Evolutionary conservation across 2,113 vertebrate species (phyloP), one percentile per base, ranked within the genome.

Genomic region (Recurvirostra avosetta): DNA sequence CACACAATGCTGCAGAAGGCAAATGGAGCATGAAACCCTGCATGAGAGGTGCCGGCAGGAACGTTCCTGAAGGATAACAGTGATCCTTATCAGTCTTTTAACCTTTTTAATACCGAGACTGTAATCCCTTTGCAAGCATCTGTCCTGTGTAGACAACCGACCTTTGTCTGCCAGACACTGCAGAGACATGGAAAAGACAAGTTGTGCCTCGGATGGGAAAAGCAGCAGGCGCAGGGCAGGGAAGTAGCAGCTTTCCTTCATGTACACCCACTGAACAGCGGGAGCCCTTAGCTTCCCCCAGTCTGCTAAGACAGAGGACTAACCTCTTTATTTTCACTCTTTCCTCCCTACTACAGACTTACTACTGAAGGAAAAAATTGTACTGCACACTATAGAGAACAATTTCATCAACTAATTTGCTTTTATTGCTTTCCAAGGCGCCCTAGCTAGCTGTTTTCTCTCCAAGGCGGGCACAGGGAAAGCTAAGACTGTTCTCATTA

Each of bases 401-500:
- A 71, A 82, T 94, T 95, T 82, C 55, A 62, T 53, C 55, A 87
- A 72, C 73, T 94, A 86, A 88, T 96, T 83, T 95, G 49, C 25
- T 96, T 96, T 94, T 90, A 90, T 45, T 81, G 56, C 81, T 65
- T 96, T 90, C n/a, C 43, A 90, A 79, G 29, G 20, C 85, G 86
- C 86, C 68, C 77, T 70, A 62, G 25, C 43, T 91, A 65, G 38
- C 72, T 68, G 72, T 67, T 74, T 82, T n/a, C 21, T 87, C 75
- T 41, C 40, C 67, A 52, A 70, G 63, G 25, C 0, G 12, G 55
- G 27, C 76, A 40, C 17, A 9, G 20, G 61, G 76, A 93, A 94
- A 91, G 49, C 67, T 63, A 49, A 49, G 61, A 58, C 50, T 68
- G 7, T 88, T 79, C 84, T 74, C 68, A 59, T 87, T 45, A 77